Base-by-base conservation (phyloP, 2,888 invertebrate genomes). In the Opisthograptis luteolata region DNA sequence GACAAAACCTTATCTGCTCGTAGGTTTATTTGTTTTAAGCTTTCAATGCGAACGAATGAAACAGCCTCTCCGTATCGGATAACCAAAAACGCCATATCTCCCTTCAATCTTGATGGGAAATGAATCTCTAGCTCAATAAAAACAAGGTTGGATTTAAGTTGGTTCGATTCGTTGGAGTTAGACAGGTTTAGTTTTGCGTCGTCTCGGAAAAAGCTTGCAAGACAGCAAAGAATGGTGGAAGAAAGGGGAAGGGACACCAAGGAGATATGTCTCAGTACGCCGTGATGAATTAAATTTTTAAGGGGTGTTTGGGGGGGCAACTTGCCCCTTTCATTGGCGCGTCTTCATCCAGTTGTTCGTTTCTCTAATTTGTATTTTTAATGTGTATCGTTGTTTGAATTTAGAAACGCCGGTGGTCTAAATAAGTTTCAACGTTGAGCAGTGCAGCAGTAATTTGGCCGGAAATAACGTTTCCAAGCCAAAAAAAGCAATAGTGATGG, bases 271-370 rank as follows among this genome's bases (percentile, higher is more conserved):
- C 88, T 86, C 85, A 80, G 81, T 73, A 70, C 74, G 81, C 75
- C 75, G 87, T 90, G 90, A 89, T 89, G 90, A 90, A 90, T 90
- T 90, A 89, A 90, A 90, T 90, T 90, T 89, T 89, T 88, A 87
- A 87, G 79, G 89, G 88, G 88, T 79, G 81, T 76, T 68, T 66
- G 66, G 81, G 82, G 76, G 76, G 79, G 73, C 55, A 58, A 66
- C 70, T 78, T 80, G 81, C 81, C 84, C 82, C 84, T 83, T 83
- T 81, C 81, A 79, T 81, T 76, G 81, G 76, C 81, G 85, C 81
- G 82, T 82, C 86, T 84, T 83, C 81, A 81, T 85, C 82, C 78
- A 72, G 79, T 76, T 79, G 75, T 76, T 75, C 80, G 80, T 80
- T 82, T 76, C 81, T 82, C 79, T 87, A 87, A 87, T 88, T 87